Base-by-base conservation (phyloP, 2,797 vertebrate species). In the Fringilla coelebs region DNA sequence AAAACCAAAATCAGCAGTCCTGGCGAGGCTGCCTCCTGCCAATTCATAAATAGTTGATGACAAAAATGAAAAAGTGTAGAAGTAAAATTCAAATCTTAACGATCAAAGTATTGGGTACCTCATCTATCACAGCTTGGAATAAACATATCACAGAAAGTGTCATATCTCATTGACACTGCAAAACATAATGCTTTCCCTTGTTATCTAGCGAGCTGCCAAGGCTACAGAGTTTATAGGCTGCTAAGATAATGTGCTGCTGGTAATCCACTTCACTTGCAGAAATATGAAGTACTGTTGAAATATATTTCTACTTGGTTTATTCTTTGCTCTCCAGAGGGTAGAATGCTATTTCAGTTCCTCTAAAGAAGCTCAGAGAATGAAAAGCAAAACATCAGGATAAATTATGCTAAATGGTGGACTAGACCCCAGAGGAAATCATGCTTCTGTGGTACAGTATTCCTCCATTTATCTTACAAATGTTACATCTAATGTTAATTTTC, bases 331-430 rank as follows among this genome's bases (percentile, higher is more conserved):
- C 89, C 28, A 31, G 89, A 93, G 96, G 65, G 32, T 55, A 61
- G 76, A 82, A 46, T 96, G 91, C 79, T 97, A 94, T 96, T 97
- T 96, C 92, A 97, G 84, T 95, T 91, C 43, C 76, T 92, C 89
- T 93, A 81, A 96, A 96, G 67, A 89, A 96, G 67, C 88, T 83
- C 87, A 49, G 85, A 92, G 91, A 96, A 95, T 86, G 67, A 95
- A 96, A 88, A 84, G 83, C 65, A 70, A 94, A 75, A 72, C 92
- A 96, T 96, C 81, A 91, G 70, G 89, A 95, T 97, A 97, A 97
- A 96, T 97, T 97, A 96, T 94, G 89, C 96, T 97, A 97, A 97
- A 96, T 84, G 84, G 87, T 94, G 74, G 89, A 88, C 88, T 94
- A 84, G 83, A 93, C 92, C 97, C 89, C 93, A 94, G 85, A 97